phyloP scores from a whole-genome alignment of 2,888 invertebrate species.

The Caenorhabditis virilis region DNA sequence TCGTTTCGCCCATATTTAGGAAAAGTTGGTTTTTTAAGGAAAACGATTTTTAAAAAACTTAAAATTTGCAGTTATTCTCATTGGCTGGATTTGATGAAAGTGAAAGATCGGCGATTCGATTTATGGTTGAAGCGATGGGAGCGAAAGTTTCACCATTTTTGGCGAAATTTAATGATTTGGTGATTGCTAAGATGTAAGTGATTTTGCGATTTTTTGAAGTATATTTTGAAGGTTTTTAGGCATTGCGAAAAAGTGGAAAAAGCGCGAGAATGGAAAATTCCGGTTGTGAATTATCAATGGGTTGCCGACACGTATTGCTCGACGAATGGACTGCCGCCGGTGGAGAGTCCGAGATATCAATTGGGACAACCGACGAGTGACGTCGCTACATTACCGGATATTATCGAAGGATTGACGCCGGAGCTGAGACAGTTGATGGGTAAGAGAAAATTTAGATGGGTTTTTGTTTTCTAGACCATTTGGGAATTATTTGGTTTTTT shows the following conservation, averaged over 20 bases:
- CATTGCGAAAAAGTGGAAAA: slow-evolving; percentile 79
- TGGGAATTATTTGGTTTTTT: no score
- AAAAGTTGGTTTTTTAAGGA: slow-evolving; percentile 70
- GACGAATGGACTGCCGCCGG: slow-evolving; percentile 11
- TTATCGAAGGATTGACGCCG: slow-evolving; percentile 11
- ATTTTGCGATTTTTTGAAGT: not conserved
- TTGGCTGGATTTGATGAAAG: slow-evolving; percentile 88
- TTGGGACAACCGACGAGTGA: slow-evolving; percentile 12
- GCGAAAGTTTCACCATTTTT: slow-evolving; percentile 79
- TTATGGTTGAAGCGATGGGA: slow-evolving; percentile 84
- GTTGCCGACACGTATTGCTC: slow-evolving; percentile 53
- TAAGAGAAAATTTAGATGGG: not conserved
- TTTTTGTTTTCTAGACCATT: not conserved
- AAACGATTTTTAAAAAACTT: not conserved
- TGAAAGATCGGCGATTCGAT: slow-evolving; percentile 80
- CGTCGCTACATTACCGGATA: slow-evolving; percentile 8
- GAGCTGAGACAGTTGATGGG: not conserved
- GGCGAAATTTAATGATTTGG: slow-evolving; percentile 72
- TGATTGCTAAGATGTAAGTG: slow-evolving; percentile 72
- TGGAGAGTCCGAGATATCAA: slow-evolving; percentile 27
- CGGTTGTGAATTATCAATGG: slow-evolving; percentile 79
- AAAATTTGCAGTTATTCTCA: slow-evolving; percentile 76
- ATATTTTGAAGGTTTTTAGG: slow-evolving; percentile 3
- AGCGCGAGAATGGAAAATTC: slow-evolving; percentile 88
- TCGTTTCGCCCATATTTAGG: slow-evolving; percentile 70